Percentiles rank a stretch among this genome's conserved stretches.
Conservation (phyloP, 2,797 vertebrate species). For the Acipenser ruthenus region DNA sequence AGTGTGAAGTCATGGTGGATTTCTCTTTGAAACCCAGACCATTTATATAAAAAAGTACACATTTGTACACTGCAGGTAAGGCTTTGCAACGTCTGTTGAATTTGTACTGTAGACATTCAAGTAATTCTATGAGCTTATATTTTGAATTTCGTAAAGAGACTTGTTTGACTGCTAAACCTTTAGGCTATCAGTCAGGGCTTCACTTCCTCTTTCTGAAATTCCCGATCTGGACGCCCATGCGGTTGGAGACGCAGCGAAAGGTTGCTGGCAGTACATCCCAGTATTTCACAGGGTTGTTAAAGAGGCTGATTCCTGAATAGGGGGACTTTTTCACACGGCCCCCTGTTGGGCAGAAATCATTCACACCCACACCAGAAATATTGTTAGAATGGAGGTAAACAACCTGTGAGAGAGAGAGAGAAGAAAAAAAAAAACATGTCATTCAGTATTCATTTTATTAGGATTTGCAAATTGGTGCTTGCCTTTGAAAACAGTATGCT, state of each 20-base stretch:
- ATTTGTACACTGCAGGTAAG: too few relatives aligned
- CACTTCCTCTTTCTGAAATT: constrained; percentile 75
- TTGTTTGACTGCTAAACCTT: too few relatives aligned
- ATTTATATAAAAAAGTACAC: too few relatives aligned
- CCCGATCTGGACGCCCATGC: constrained; percentile 81
- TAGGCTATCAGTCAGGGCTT: background rate
- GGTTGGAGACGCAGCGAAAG: constrained; percentile 81
- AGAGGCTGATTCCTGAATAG: constrained; percentile 90
- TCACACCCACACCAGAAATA: constrained; percentile 78
- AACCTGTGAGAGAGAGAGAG: constrained; percentile 56
- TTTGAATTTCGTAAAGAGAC: too few relatives aligned
- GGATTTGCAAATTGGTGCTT: background rate
- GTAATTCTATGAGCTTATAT: background rate
- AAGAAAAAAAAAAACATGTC: constrained; percentile 15
- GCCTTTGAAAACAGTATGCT: too few relatives aligned
- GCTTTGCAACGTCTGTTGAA: too few relatives aligned
- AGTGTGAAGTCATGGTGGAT: too few relatives aligned
- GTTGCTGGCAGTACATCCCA: constrained; percentile 86
- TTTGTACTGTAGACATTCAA: background rate
- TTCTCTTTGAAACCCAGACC: too few relatives aligned
- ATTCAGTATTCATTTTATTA: background rate
- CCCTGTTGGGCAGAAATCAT: constrained; percentile 84
- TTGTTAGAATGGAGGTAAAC: constrained; percentile 88
- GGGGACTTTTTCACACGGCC: constrained; percentile 72
- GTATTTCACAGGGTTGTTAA: constrained; percentile 86